Base-by-base conservation (phyloP, 1,140 invertebrate genomes). In the Apis laboriosa region DNA sequence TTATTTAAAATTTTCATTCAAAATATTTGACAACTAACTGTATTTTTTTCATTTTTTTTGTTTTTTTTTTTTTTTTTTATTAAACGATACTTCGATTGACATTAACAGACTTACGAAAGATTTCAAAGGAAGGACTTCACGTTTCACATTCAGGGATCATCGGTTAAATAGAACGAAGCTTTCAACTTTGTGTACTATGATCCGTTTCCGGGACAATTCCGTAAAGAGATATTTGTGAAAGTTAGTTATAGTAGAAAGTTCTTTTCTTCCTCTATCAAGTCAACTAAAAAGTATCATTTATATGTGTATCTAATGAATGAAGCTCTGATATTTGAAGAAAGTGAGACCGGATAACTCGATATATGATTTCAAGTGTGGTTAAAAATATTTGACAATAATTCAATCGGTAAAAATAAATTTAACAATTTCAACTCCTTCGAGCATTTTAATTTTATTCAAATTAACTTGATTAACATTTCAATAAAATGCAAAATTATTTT, bases 231-330 rank as follows among this genome's bases (percentile, higher is more conserved):
- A 84, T 21, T 68, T 66, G 84, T 87, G 83, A 90, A 90, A 90
- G 88, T 89, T 83, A 19, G 79, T 85, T 83, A 68, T n/a, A 64
- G 28, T 88, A 86, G 85, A 89, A 86, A 88, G 88, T 88, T 68
- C 43, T 82, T 82, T 76, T 78, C 43, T 68, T 77, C 83, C 80
- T 64, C 74, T 85, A 84, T 64, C n/a, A 13, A 66, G 61, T n/a
- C 73, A 43, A 53, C 60, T 56, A 64, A 61, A 55, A 73, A 58
- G 34, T 34, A 19, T 63, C 51, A 0, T 17, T 11, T 64, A 64
- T 64, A 34, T 53, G 43, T n/a, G 12, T 68, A 68, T 68, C 12
- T 68, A 49, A 13, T 12, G 19, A 51, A 15, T 12, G 19, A 19
- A 15, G 28, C 19, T 12, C 13, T 34, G 2, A 11, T 34, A 7